phyloP scores from a whole-genome alignment of 2,888 invertebrate species.

The Drosophila merina region DNA sequence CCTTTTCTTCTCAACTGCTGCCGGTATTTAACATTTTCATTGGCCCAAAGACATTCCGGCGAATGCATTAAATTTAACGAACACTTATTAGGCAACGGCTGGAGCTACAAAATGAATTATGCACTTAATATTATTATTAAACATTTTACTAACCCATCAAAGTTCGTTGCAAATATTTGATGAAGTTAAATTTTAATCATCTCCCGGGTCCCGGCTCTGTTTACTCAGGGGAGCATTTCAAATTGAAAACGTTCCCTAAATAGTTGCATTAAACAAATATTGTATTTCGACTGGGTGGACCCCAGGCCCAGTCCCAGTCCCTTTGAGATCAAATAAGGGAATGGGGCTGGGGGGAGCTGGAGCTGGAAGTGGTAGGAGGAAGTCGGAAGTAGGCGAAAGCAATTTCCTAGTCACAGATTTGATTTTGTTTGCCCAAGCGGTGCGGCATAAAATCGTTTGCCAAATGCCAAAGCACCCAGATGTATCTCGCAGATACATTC shows the following conservation, averaged over 20 bases:
- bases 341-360: not conserved
- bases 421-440: constrained; percentile 49
- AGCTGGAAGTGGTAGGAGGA: not conserved
- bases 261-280: constrained; percentile 50
- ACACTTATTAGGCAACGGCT: constrained; percentile 51
- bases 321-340: constrained; percentile 5
- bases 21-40: constrained; percentile 31
- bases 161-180: constrained; percentile 46
- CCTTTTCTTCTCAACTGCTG: constrained; percentile 1
- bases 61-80: constrained; percentile 60
- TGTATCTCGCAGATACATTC: constrained; percentile 55
- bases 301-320: not conserved
- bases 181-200: constrained; percentile 44
- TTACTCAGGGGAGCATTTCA: constrained; percentile 20
- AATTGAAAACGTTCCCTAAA: constrained; percentile 44
- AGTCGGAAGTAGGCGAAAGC: constrained; percentile 51
- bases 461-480: constrained; percentile 27
- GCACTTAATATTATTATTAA: constrained; percentile 54
- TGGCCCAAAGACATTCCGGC: constrained; percentile 34
- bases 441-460: constrained; percentile 44
- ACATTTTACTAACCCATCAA: constrained; percentile 35
- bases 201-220: constrained; percentile 11
- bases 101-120: constrained; percentile 51
- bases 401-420: constrained; percentile 63
- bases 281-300: constrained; percentile 26